Evolutionary conservation across 2,797 vertebrate genomes (phyloP).

Genomic region (Uromys caudimaculatus): DNA sequence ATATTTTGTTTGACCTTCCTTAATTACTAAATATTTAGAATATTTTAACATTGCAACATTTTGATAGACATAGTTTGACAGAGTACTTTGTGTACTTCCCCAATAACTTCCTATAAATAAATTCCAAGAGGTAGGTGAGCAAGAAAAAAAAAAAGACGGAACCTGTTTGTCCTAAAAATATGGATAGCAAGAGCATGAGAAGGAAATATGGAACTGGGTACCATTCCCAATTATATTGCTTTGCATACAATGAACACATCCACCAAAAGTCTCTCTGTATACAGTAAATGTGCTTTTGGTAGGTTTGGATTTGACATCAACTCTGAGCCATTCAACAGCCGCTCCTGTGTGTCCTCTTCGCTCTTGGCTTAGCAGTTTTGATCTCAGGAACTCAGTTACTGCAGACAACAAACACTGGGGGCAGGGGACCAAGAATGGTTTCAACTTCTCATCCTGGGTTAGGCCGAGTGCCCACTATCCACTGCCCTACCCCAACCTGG

Average conservation of each 20-base stretch:
- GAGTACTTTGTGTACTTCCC: background rate
- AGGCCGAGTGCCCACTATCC: background rate
- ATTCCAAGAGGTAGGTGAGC: background rate
- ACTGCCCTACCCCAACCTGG: background rate
- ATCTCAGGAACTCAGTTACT: background rate
- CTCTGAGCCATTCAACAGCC: background rate
- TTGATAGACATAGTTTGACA: conserved; percentile 4
- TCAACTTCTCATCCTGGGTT: background rate
- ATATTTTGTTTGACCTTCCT: background rate
- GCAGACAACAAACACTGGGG: background rate
- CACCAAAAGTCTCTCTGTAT: background rate
- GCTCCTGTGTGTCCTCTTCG: background rate
- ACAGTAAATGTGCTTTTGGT: background rate
- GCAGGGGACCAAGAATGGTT: background rate
- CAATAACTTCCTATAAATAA: background rate
- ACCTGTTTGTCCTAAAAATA: background rate
- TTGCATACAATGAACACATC: background rate
- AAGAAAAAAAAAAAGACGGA: background rate
- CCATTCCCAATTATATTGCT: background rate
- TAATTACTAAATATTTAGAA: conserved; percentile 12
- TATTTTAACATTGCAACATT: conserved; percentile 19
- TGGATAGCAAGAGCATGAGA: background rate
- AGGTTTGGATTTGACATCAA: background rate
- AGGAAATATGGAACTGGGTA: background rate
- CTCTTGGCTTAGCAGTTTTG: background rate